Percentiles rank a stretch among this genome's conserved stretches.
phyloP scores from a whole-genome alignment of 2,888 invertebrate species.

The Melikaiella ostensackeni region DNA sequence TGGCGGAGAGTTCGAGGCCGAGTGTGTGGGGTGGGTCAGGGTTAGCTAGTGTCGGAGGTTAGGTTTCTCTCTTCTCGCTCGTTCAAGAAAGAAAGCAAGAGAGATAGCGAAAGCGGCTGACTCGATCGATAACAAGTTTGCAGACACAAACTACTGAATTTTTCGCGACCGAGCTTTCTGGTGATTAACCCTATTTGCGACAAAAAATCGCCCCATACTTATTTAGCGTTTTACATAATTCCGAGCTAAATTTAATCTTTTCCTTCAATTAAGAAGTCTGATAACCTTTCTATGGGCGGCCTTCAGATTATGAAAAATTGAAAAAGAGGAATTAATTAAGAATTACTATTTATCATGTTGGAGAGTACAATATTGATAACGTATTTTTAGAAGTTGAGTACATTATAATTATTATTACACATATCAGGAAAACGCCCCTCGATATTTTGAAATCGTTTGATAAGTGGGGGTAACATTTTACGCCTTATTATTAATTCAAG shows the following conservation, averaged over 20 bases:
- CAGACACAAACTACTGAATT: conserved; percentile 28
- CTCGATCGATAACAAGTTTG: conserved; percentile 32
- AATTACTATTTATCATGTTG: not conserved
- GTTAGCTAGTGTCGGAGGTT: conserved; percentile 51
- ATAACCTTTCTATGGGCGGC: not conserved
- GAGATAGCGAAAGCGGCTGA: conserved; percentile 21
- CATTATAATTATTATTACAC: no score
- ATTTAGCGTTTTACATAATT: not conserved
- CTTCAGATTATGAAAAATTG: not conserved
- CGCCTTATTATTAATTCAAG: no score
- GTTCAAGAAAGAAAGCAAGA: conserved; percentile 20
- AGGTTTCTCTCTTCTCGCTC: conserved; percentile 32
- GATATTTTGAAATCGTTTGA: no score
- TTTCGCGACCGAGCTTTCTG: conserved; percentile 4
- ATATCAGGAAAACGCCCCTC: no score
- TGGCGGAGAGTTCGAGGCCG: conserved; percentile 52
- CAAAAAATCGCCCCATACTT: not conserved
- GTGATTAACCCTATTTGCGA: conserved; percentile 14
- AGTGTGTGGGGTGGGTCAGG: conserved; percentile 60
- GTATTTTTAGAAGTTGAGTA: not conserved
- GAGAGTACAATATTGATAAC: not conserved
- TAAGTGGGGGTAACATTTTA: not conserved
- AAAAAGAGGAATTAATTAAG: not conserved
- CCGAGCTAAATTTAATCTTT: not conserved
- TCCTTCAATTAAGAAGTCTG: not conserved